Percentiles rank a stretch among this genome's conserved stretches.
Conservation (phyloP, 2,797 vertebrate species). For the Enteromius radiatus region DNA sequence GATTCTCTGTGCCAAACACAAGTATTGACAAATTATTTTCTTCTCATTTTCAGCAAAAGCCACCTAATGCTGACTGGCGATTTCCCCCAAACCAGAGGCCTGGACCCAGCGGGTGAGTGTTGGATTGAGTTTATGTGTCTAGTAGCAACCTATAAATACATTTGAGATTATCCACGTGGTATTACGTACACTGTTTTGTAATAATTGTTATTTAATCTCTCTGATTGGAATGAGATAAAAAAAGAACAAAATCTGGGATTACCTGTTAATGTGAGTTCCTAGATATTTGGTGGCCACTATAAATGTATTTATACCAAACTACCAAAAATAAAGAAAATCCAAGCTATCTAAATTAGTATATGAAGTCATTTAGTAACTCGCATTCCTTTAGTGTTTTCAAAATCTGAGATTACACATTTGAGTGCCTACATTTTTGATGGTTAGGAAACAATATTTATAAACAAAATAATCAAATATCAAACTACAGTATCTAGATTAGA, state of each 20-base stretch:
- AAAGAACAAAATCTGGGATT: not conserved
- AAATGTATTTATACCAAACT: not conserved
- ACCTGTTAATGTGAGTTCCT: not conserved
- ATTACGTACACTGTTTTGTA: not conserved
- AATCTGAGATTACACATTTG: not conserved
- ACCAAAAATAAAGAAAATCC: not conserved
- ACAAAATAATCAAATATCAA: not conserved
- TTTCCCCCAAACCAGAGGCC: slow-evolving; percentile 89
- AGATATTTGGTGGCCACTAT: not conserved
- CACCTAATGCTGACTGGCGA: slow-evolving; percentile 87
- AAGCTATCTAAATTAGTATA: not conserved
- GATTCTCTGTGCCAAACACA: not conserved
- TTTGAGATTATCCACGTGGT: not conserved
- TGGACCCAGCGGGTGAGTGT: slow-evolving; percentile 87
- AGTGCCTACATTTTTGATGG: not conserved
- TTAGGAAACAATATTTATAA: not conserved
- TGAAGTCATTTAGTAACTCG: not conserved
- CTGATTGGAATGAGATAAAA: slow-evolving; percentile 5
- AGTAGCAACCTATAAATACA: not conserved
- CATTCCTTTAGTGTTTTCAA: not conserved
- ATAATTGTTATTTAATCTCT: not conserved
- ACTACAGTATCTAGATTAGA: not conserved
- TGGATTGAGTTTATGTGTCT: slow-evolving; percentile 30
- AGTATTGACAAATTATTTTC: slow-evolving; percentile 14
- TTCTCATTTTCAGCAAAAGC: slow-evolving; percentile 77